Evolutionary conservation across 1,140 invertebrate species (phyloP).

Genomic region (Drosophila biarmipes): DNA sequence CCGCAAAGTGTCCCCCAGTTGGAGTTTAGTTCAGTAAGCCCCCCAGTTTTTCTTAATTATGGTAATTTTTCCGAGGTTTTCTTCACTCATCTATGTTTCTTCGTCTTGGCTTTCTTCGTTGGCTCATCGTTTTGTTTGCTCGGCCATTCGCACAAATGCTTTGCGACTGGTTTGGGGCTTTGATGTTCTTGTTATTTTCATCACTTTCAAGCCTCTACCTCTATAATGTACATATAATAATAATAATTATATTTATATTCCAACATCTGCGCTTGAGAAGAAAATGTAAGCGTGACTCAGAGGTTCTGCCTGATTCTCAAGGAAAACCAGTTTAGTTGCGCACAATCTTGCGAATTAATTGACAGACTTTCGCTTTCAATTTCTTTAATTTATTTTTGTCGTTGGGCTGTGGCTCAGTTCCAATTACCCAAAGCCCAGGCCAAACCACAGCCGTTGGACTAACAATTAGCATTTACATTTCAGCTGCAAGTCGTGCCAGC

Average conservation of each 20-base stretch:
- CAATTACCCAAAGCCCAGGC: slow-evolving; percentile 43
- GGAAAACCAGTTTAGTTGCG: slow-evolving; percentile 6
- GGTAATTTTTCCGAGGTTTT: slow-evolving; percentile 44
- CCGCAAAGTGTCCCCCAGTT: slow-evolving; percentile 17
- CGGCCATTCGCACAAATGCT: slow-evolving; percentile 26
- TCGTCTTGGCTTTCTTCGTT: slow-evolving; percentile 9
- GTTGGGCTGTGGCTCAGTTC: slow-evolving; percentile 40
- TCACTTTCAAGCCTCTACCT: no score
- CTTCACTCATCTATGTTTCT: slow-evolving; percentile 21
- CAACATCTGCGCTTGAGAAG: slow-evolving; percentile 3
- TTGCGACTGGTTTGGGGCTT: slow-evolving; percentile 6
- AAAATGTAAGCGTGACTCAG: slow-evolving; percentile 16
- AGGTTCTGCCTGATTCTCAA: background rate
- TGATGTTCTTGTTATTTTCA: background rate
- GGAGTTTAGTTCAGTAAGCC: slow-evolving; percentile 20
- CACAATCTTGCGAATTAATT: slow-evolving; percentile 17
- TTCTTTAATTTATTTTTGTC: slow-evolving; percentile 54
- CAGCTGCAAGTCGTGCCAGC: slow-evolving; percentile 28
- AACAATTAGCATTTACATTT: slow-evolving; percentile 48
- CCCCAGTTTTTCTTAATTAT: slow-evolving; percentile 35
- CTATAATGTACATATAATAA: no score
- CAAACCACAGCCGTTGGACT: slow-evolving; percentile 43
- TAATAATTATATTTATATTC: no score
- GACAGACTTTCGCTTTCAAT: slow-evolving; percentile 67
- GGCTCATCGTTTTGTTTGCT: slow-evolving; percentile 32